phyloP scores from a whole-genome alignment of 2,113 vertebrate genomes.

The Cromileptes altivelis region DNA sequence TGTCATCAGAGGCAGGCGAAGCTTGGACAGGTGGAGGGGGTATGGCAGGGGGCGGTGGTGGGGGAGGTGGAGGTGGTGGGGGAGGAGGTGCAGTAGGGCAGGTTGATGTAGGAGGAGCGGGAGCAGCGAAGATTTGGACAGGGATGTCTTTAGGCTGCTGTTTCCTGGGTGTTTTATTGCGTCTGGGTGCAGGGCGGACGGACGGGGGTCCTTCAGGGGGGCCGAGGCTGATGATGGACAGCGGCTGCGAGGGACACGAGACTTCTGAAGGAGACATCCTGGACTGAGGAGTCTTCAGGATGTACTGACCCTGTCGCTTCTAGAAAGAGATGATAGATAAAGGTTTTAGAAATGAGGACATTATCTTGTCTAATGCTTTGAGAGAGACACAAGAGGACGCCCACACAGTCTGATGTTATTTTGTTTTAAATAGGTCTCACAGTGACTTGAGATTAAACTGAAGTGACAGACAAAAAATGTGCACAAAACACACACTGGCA shows the following conservation, averaged over 20 bases:
- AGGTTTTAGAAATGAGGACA: neutral
- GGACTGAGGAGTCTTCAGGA: slow-evolving; percentile 82
- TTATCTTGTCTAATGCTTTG: neutral
- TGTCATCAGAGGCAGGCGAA: slow-evolving; percentile 52
- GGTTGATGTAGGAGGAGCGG: slow-evolving; percentile 44
- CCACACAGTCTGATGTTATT: neutral
- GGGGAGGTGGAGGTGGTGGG: neutral
- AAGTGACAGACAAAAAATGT: neutral
- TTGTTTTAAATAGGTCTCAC: slow-evolving; percentile 8
- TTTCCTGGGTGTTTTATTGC: slow-evolving; percentile 61
- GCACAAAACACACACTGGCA: neutral
- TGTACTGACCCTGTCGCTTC: slow-evolving; percentile 86
- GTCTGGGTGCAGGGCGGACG: slow-evolving; percentile 37
- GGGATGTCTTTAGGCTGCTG: slow-evolving; percentile 75
- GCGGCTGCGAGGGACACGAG: slow-evolving; percentile 60
- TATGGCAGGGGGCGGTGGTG: slow-evolving; percentile 21
- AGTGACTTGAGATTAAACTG: slow-evolving; percentile 10
- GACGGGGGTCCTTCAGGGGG: slow-evolving; percentile 36
- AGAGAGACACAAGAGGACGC: neutral
- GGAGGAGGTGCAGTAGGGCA: neutral
- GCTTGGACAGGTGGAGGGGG: slow-evolving; percentile 26
- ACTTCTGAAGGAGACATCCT: slow-evolving; percentile 54
- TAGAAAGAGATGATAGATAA: slow-evolving; percentile 62
- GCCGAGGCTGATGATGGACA: slow-evolving; percentile 60
- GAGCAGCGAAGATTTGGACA: slow-evolving; percentile 77